phyloP scores from a whole-genome alignment of 2,797 vertebrate species.

The Sorex maritimensis region DNA sequence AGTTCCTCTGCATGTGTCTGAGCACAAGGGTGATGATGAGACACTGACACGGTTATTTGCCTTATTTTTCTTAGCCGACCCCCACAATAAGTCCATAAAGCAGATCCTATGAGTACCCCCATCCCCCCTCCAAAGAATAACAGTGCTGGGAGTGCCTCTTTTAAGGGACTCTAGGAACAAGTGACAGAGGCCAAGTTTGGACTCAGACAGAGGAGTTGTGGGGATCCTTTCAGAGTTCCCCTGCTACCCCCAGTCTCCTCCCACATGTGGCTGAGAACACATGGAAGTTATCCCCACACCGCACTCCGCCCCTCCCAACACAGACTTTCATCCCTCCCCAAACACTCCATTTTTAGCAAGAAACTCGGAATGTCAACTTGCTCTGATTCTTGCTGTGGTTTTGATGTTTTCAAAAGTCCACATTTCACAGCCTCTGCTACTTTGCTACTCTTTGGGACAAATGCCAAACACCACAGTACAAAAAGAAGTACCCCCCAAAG shows the following conservation, averaged over 20 bases:
- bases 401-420: conserved; percentile 67
- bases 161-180: background rate
- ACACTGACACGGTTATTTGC: background rate
- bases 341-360: conserved; percentile 65
- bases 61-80: background rate
- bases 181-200: background rate
- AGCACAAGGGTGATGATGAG: background rate
- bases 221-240: background rate
- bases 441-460: conserved; percentile 71
- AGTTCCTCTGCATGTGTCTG: background rate
- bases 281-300: background rate
- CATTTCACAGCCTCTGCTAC: conserved; percentile 50
- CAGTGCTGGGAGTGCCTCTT: background rate
- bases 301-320: background rate
- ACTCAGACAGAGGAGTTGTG: background rate
- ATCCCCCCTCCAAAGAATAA: conserved; percentile 14
- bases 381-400: conserved; percentile 50
- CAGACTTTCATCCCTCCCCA: conserved; percentile 34
- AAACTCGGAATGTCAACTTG: conserved; percentile 51
- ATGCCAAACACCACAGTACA: conserved; percentile 57
- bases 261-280: background rate
- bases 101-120: background rate
- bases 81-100: background rate
- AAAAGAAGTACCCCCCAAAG: background rate
- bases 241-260: background rate